Evolutionary conservation across 1,140 invertebrate species (phyloP).

Genomic region (Pemphigus obesinymphae): DNA sequence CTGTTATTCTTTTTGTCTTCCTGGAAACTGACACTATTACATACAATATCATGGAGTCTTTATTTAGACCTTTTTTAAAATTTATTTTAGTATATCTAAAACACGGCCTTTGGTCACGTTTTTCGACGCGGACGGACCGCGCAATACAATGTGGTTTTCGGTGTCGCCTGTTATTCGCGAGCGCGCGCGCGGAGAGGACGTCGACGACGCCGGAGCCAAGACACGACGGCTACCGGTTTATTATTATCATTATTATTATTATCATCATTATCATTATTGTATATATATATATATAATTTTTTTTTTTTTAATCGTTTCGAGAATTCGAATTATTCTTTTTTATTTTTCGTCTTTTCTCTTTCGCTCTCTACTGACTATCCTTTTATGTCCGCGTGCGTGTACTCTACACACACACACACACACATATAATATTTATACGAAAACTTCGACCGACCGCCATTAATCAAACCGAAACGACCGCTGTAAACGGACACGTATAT

Average conservation of each 20-base stretch:
- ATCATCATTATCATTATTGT: not conserved
- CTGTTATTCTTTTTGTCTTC: too few species aligned
- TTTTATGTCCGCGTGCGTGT: conserved; percentile 8
- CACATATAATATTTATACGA: not conserved
- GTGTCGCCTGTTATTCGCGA: not conserved
- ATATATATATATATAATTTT: not conserved
- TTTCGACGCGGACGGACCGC: too few species aligned
- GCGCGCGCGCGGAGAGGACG: not conserved
- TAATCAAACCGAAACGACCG: conserved; percentile 17
- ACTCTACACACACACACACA: too few species aligned
- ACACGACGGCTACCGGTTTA: conserved; percentile 6
- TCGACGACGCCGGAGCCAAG: not conserved
- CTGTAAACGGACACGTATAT: conserved; percentile 12
- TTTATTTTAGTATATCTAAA: too few species aligned
- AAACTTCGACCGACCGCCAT: conserved; percentile 10
- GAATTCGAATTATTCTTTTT: conserved; percentile 7
- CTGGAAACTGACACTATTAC: too few species aligned
- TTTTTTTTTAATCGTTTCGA: conserved; percentile 8
- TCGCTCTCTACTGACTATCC: conserved; percentile 9
- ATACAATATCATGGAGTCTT: too few species aligned
- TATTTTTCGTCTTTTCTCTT: not conserved
- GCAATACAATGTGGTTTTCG: too few species aligned
- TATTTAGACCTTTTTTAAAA: too few species aligned
- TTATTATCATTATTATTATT: not conserved
- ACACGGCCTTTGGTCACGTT: too few species aligned